Evolutionary conservation across 2,888 invertebrate genomes (phyloP).

Genomic region (Ophioninae sp.): DNA sequence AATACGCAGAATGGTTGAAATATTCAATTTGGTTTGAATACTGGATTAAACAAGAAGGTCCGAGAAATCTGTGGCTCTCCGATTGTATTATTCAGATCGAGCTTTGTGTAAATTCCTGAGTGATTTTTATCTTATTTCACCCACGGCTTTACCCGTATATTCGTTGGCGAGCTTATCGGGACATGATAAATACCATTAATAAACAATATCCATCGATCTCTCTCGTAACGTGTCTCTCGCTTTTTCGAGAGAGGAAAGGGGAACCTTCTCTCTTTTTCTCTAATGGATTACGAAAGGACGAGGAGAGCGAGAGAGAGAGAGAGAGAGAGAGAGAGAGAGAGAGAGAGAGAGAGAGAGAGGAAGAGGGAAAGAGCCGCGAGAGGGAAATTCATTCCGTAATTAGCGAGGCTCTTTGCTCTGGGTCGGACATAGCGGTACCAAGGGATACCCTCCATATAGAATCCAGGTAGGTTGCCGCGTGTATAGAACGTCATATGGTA

Average conservation of each 20-base stretch:
- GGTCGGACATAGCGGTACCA: constrained; percentile 62
- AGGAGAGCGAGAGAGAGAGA: constrained; percentile 48
- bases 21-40: too few species aligned
- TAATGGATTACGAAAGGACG: too few species aligned
- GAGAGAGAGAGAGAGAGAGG: constrained; percentile 54
- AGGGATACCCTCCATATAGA: constrained; percentile 50
- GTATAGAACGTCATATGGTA: constrained; percentile 29
- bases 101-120: neutral
- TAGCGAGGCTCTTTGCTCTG: constrained; percentile 60
- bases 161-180: neutral
- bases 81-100: neutral
- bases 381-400: constrained; percentile 62
- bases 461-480: constrained; percentile 14
- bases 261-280: neutral
- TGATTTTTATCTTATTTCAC: neutral
- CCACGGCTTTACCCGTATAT: neutral
- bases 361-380: constrained; percentile 53
- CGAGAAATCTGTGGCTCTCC: too few species aligned
- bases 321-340: constrained; percentile 51
- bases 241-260: neutral
- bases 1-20: too few species aligned
- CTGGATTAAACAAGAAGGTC: too few species aligned
- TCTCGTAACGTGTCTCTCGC: neutral
- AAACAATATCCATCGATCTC: neutral
- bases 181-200: neutral